Evolutionary conservation across 2,888 invertebrate genomes (phyloP), one percentile per base, ranked within the genome.

Genomic region (Apodemia mormo): DNA sequence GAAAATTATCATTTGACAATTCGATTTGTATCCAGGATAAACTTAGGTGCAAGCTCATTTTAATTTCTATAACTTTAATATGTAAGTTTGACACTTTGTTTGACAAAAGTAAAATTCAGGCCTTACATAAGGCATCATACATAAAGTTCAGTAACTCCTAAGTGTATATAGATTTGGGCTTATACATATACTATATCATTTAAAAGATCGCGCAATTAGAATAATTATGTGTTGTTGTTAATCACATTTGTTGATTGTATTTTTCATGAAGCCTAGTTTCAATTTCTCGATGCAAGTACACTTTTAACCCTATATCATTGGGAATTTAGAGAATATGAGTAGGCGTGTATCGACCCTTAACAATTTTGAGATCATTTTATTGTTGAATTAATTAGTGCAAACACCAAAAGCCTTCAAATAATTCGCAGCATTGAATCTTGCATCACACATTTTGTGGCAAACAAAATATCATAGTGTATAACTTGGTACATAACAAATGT

Each of bases 391-490:
- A 7, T 61, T 14, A 29, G 29, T 30, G 29, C 30, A 58, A 10
- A 58, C 61, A 61, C 6, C 61, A 33, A 61, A 33, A 61, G 61
- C 61, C 33, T 14, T 61, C 61, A 61, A 30, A 61, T 7, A 61
- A 3, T 61, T 61, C 61, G 33, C 33, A 33, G 14, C 33, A 61
- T 14, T 14, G 10, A 61, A 61, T 33, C 14, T 33, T 61, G 14
- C 61, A 61, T 33, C 61, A 61, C 61, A 30, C 30, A 61, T 33
- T 49, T 61, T 61, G 61, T 61, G 61, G 61, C 61, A 33, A 61
- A 61, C 66, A 14, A 22, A 22, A 68, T 56, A 71, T 43, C 68
- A 61, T 37, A 14, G 8, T 43, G 56, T 56, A 56, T 56, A 56
- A 56, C 56, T 56, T 49, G 14, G 49, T 49, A 49, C 49, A 49